A percentile compares a stretch with the other conserved stretches of the same genome.
Evolutionary conservation across 2,113 vertebrate genomes (phyloP).

Genomic region (Nannospalax galili): DNA sequence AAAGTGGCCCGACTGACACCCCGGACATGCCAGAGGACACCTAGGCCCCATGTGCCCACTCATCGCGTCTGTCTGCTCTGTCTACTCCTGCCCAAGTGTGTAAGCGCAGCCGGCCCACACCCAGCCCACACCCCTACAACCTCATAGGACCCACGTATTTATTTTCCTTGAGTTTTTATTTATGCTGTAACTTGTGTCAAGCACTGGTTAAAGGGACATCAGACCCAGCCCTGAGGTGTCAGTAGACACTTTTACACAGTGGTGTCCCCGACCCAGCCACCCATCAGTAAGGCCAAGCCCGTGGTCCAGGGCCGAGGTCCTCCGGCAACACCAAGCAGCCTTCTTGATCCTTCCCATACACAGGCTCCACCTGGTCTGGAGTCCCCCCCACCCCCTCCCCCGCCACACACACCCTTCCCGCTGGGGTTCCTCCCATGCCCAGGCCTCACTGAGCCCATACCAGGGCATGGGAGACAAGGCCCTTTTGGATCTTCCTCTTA

Average conservation of each 20-base stretch:
- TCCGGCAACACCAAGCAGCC: too few relatives aligned
- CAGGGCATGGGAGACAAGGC: too few relatives aligned
- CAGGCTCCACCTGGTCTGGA: background rate
- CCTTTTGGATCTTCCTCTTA: too few relatives aligned
- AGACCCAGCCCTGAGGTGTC: constrained; percentile 68
- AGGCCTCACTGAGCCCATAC: too few relatives aligned
- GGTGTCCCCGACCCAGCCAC: background rate
- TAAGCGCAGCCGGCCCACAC: constrained; percentile 60
- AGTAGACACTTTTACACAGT: constrained; percentile 72
- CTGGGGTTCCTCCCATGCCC: background rate
- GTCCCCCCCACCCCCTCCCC: background rate
- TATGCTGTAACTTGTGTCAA: too few relatives aligned
- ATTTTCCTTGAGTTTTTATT: too few relatives aligned
- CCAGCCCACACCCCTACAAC: constrained; percentile 57
- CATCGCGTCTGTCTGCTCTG: constrained; percentile 50
- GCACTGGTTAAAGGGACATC: constrained; percentile 73
- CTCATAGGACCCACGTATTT: too few relatives aligned
- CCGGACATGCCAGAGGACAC: constrained; percentile 99
- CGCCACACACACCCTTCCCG: too few relatives aligned
- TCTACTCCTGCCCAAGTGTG: constrained; percentile 63
- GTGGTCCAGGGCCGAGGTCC: background rate
- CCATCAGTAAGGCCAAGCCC: background rate
- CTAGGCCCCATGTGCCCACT: constrained; percentile 84
- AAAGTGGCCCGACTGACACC: constrained; percentile 98
- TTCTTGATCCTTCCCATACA: too few relatives aligned